Percentiles rank a stretch among this genome's conserved stretches.
Conservation (phyloP, 1,140 invertebrate genomes). For the Trichonephila clavipes region DNA sequence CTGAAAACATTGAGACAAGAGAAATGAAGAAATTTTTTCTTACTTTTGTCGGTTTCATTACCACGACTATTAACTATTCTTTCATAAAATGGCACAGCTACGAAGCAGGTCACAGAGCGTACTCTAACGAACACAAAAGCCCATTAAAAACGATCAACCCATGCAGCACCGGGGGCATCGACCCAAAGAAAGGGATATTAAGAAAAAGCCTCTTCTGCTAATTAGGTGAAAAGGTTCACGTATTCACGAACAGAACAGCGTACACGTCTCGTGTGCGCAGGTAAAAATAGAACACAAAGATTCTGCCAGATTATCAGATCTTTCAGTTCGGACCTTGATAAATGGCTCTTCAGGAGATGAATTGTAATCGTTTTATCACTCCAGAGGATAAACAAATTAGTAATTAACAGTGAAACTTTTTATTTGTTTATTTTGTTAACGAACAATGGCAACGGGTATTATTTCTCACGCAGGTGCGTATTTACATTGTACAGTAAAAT, state of each 20-base stretch:
- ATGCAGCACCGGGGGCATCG: conserved; percentile 6
- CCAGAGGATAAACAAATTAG: background rate
- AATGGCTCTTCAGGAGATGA: background rate
- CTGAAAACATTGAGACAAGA: too few species aligned
- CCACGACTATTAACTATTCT: background rate
- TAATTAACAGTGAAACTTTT: background rate
- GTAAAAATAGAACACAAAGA: conserved; percentile 19
- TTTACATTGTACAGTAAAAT: too few species aligned
- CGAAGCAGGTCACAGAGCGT: background rate
- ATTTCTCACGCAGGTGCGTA: too few species aligned
- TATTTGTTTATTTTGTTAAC: background rate
- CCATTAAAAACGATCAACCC: background rate
- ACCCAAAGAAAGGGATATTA: conserved; percentile 2
- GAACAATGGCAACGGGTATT: too few species aligned
- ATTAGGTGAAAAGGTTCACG: conserved; percentile 11
- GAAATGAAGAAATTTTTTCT: too few species aligned
- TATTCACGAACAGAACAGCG: background rate
- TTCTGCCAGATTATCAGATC: conserved; percentile 1
- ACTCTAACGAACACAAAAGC: background rate
- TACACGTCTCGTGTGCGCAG: background rate
- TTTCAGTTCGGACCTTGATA: background rate
- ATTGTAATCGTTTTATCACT: background rate
- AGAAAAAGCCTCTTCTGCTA: background rate
- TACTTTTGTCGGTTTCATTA: too few species aligned
- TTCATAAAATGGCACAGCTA: background rate